A percentile compares a stretch with the other conserved stretches of the same genome.
Conservation (phyloP, 2,888 invertebrate genomes). For the Idaea biselata region DNA sequence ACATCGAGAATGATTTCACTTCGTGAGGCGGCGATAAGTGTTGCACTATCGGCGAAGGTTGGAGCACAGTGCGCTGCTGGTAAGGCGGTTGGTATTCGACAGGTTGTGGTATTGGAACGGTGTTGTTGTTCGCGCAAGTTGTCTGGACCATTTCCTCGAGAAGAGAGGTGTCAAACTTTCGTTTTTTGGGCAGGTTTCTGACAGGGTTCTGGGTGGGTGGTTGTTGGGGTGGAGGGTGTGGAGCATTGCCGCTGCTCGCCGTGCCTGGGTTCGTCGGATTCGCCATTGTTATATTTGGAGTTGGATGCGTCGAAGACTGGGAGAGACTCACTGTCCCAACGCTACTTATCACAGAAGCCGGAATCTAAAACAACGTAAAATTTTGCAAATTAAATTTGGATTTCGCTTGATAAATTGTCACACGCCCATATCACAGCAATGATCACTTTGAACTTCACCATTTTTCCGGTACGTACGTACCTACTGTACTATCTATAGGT, state of each 20-base stretch:
- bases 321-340: slow-evolving; percentile 79
- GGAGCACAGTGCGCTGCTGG: slow-evolving; percentile 55
- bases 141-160: slow-evolving; percentile 84
- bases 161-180: slow-evolving; percentile 91
- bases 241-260: slow-evolving; percentile 54
- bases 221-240: slow-evolving; percentile 56
- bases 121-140: slow-evolving; percentile 66
- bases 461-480: slow-evolving; percentile 9
- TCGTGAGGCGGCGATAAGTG: slow-evolving; percentile 80
- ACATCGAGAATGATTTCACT: slow-evolving; percentile 69
- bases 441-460: slow-evolving; percentile 7
- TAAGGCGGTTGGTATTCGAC: slow-evolving; percentile 52
- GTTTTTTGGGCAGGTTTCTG: slow-evolving; percentile 94
- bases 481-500: slow-evolving; percentile 1
- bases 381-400: not conserved
- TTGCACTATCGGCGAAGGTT: slow-evolving; percentile 65
- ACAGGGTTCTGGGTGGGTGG: slow-evolving; percentile 80
- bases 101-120: slow-evolving; percentile 44
- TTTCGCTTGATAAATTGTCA: not conserved
- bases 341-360: slow-evolving; percentile 81
- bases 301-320: slow-evolving; percentile 62
- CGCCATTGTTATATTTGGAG: slow-evolving; percentile 69
- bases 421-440: not conserved
- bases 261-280: slow-evolving; percentile 71
- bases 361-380: slow-evolving; percentile 57